Evolutionary conservation across 2,888 invertebrate genomes (phyloP).

Genomic region (Caenorhabditis plicata): DNA sequence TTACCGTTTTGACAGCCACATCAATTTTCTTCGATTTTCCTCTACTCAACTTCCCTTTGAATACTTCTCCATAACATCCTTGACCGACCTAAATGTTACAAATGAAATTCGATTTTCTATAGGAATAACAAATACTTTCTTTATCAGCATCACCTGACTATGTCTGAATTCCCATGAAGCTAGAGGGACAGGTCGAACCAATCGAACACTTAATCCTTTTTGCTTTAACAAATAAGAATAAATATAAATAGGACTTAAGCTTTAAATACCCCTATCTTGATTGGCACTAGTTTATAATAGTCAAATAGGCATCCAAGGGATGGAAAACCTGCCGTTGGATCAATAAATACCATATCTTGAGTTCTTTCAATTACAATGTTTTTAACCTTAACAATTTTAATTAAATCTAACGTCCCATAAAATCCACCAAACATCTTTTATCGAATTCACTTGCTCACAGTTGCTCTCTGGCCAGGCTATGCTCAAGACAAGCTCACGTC

Average conservation of each 20-base stretch:
- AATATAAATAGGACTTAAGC: too few relatives aligned
- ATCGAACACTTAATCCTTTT: not conserved
- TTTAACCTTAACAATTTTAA: conserved; percentile 10
- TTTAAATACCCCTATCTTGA: not conserved
- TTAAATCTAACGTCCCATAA: not conserved
- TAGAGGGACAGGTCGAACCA: conserved; percentile 3
- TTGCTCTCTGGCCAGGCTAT: conserved; percentile 20
- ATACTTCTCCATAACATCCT: conserved; percentile 33
- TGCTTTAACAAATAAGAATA: not conserved
- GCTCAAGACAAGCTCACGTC: conserved; percentile 15
- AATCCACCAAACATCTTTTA: conserved; percentile 4
- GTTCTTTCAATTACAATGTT: conserved; percentile 13
- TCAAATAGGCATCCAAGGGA: conserved; percentile 8
- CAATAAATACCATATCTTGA: not conserved
- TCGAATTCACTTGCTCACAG: not conserved
- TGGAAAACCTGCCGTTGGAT: not conserved
- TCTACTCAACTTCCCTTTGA: conserved; percentile 18
- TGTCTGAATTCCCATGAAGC: conserved; percentile 26
- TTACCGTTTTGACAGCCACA: conserved; percentile 28
- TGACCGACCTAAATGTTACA: too few relatives aligned
- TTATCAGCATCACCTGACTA: conserved; percentile 11
- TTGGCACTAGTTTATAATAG: conserved; percentile 4
- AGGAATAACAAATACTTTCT: too few relatives aligned
- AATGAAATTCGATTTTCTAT: too few relatives aligned
- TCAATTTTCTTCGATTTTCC: conserved; percentile 13